Conservation (phyloP, 2,797 vertebrate species). For the Hybognathus amarus region DNA sequence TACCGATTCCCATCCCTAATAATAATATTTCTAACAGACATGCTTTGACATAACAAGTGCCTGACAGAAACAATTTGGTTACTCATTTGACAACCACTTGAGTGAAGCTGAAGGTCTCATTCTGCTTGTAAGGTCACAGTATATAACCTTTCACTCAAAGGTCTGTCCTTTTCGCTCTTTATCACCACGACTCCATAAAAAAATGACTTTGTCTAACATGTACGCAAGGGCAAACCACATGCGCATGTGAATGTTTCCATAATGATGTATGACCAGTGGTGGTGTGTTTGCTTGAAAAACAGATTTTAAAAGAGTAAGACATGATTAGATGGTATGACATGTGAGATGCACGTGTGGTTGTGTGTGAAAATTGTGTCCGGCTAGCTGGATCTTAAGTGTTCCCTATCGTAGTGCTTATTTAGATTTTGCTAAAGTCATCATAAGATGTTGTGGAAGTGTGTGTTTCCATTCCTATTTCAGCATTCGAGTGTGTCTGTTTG, state of each 20-base stretch:
- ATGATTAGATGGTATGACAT: constrained; percentile 1
- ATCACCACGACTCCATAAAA: constrained; percentile 15
- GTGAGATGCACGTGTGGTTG: not conserved
- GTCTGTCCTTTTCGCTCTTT: constrained; percentile 20
- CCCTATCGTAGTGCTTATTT: constrained; percentile 57
- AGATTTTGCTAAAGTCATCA: constrained; percentile 67
- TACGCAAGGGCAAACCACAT: constrained; percentile 23
- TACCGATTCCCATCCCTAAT: not conserved
- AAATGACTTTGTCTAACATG: not conserved
- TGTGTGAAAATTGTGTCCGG: constrained; percentile 11
- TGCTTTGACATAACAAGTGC: not conserved
- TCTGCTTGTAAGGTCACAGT: constrained; percentile 29
- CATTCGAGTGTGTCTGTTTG: constrained; percentile 69
- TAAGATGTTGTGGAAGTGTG: constrained; percentile 62
- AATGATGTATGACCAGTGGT: not conserved
- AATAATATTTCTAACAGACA: not conserved
- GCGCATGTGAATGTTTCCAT: not conserved
- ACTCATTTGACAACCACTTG: constrained; percentile 6
- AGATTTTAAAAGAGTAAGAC: constrained; percentile 5
- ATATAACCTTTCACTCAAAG: constrained; percentile 21
- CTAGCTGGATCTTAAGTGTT: constrained; percentile 18
- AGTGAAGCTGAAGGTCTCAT: not conserved
- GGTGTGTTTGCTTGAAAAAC: constrained; percentile 8
- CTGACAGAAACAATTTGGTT: constrained; percentile 22
- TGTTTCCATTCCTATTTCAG: constrained; percentile 66